Evolutionary conservation across 2,113 vertebrate genomes (phyloP).

Genomic region (Tangachromis dhanisi): DNA sequence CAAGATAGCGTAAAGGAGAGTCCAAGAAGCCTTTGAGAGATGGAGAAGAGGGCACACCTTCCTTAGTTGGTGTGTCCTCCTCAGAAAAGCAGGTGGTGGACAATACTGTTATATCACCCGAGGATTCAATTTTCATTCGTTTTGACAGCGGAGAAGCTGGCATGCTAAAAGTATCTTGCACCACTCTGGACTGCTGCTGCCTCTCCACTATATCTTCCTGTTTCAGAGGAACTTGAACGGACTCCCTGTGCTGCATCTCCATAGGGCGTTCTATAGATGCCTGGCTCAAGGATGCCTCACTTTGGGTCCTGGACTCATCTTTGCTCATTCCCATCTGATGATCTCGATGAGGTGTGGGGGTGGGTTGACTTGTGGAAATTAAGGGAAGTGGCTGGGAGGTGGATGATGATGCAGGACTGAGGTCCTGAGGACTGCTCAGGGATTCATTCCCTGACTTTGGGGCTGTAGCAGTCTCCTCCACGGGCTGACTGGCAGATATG

Average conservation of each 20-base stretch:
- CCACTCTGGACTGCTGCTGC: slow-evolving; percentile 39
- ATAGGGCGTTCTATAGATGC: neutral
- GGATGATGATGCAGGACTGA: slow-evolving; percentile 27
- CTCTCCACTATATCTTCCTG: slow-evolving; percentile 38
- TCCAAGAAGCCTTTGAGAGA: slow-evolving; percentile 92
- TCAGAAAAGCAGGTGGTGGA: slow-evolving; percentile 86
- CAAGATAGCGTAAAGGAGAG: slow-evolving; percentile 90
- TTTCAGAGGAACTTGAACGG: neutral
- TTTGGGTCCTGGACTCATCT: slow-evolving; percentile 21
- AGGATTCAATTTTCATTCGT: slow-evolving; percentile 91
- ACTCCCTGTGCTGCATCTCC: neutral
- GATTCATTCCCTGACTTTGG: slow-evolving; percentile 23
- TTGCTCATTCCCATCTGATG: slow-evolving; percentile 47
- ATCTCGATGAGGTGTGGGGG: slow-evolving; percentile 1
- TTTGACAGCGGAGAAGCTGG: slow-evolving; percentile 75
- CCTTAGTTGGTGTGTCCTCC: slow-evolving; percentile 85
- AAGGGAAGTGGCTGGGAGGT: slow-evolving; percentile 4
- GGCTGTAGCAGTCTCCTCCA: slow-evolving; percentile 7
- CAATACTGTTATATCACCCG: slow-evolving; percentile 89
- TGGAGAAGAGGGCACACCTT: slow-evolving; percentile 79
- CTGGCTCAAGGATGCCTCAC: slow-evolving; percentile 29
- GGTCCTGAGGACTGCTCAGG: slow-evolving; percentile 53
- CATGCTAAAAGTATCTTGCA: slow-evolving; percentile 57
- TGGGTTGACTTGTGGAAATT: slow-evolving; percentile 1
- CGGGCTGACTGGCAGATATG: slow-evolving; percentile 35